phyloP scores from a whole-genome alignment of 1,140 invertebrate genomes.

The Nasonia longicornis region DNA sequence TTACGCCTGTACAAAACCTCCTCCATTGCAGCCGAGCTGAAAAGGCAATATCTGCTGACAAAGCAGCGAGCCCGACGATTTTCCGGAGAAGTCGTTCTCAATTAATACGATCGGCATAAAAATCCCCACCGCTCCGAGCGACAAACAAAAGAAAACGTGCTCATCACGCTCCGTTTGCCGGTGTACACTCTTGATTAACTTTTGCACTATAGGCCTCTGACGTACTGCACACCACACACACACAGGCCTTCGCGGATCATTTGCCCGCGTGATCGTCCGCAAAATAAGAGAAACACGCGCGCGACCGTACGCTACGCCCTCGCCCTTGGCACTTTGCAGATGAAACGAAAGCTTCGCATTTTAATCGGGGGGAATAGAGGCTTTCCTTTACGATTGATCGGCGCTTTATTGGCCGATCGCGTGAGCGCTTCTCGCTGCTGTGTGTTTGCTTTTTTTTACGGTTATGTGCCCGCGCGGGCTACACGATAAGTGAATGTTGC shows the following conservation, averaged over 20 bases:
- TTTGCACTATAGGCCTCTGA: constrained; percentile 15
- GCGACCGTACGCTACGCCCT: neutral
- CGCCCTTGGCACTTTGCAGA: constrained; percentile 25
- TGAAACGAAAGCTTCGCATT: constrained; percentile 14
- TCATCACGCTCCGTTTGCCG: neutral
- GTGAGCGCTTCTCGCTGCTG: neutral
- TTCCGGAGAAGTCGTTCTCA: constrained; percentile 6
- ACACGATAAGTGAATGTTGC: neutral
- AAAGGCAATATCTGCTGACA: neutral
- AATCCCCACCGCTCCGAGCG: neutral
- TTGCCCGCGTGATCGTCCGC: constrained; percentile 22
- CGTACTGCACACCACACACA: neutral
- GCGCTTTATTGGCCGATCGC: neutral
- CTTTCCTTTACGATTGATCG: constrained; percentile 23
- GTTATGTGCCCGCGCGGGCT: neutral
- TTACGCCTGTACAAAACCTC: neutral
- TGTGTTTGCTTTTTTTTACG: neutral
- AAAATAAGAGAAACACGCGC: constrained; percentile 30
- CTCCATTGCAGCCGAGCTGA: neutral
- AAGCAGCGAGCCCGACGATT: constrained; percentile 5
- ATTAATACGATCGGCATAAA: constrained; percentile 31
- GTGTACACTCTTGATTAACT: constrained; percentile 20
- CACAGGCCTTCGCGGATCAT: constrained; percentile 27
- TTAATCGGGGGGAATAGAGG: neutral
- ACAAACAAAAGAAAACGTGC: neutral